Percentiles rank a stretch among this genome's conserved stretches.
Evolutionary conservation across 2,888 invertebrate species (phyloP).

Genomic region (Hypomecis punctinalis): DNA sequence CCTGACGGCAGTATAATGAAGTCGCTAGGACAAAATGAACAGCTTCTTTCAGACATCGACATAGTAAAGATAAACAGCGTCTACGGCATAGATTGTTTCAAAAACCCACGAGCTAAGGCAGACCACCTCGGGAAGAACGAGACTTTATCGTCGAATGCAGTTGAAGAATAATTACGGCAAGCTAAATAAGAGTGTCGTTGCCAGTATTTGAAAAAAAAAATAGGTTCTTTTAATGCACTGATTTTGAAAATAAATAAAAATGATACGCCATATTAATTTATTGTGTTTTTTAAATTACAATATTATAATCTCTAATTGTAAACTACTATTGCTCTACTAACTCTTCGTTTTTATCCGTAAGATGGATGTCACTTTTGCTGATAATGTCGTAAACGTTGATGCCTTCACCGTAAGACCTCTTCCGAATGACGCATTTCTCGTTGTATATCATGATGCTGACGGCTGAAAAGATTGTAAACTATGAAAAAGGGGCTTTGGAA

Average conservation of each 20-base stretch:
- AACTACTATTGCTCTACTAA: neutral
- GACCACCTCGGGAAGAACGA: neutral
- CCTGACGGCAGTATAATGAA: constrained; percentile 70
- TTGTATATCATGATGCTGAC: constrained; percentile 68
- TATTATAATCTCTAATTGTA: too few species aligned
- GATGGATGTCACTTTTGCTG: constrained; percentile 68
- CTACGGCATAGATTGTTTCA: constrained; percentile 65
- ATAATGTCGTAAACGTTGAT: constrained; percentile 64
- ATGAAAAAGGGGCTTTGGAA: too few species aligned
- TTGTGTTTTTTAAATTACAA: too few species aligned
- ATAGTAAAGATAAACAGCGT: constrained; percentile 75
- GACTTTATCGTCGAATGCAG: neutral
- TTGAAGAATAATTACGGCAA: neutral
- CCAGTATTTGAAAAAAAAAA: neutral
- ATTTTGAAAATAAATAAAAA: too few species aligned
- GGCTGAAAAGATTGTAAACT: constrained; percentile 57
- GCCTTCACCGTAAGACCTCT: constrained; percentile 52
- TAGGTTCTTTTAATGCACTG: neutral
- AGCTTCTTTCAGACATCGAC: constrained; percentile 66
- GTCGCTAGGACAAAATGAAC: constrained; percentile 62
- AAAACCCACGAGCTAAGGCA: neutral
- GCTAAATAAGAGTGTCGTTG: neutral
- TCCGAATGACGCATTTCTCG: constrained; percentile 67
- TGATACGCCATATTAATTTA: too few species aligned
- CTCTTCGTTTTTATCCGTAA: constrained; percentile 44